Evolutionary conservation across 2,888 invertebrate species (phyloP).

Genomic region (Trachelus troglodyta): DNA sequence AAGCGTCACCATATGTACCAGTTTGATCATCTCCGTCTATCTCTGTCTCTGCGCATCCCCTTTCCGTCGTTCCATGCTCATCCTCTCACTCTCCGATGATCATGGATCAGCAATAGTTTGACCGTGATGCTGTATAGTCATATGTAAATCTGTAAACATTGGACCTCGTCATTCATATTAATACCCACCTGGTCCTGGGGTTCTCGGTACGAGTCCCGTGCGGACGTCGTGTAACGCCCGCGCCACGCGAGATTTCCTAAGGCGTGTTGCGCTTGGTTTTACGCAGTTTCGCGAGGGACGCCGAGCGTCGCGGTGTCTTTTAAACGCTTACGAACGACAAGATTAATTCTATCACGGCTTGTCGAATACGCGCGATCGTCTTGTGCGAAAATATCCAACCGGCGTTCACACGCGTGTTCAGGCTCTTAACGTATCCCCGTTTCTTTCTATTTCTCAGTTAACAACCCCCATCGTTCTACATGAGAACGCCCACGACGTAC

Average conservation of each 20-base stretch:
- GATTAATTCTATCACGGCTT: neutral
- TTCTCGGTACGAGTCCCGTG: slow-evolving; percentile 44
- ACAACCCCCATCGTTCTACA: slow-evolving; percentile 27
- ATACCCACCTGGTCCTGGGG: slow-evolving; percentile 52
- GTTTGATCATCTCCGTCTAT: neutral
- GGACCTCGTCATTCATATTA: slow-evolving; percentile 58
- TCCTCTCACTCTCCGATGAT: neutral
- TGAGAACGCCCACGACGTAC: slow-evolving; percentile 50
- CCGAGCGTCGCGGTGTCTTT: slow-evolving; percentile 21
- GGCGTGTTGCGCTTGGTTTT: slow-evolving; percentile 25
- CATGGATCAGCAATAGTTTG: neutral
- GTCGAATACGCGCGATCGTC: neutral
- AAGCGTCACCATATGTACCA: neutral
- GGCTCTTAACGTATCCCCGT: neutral
- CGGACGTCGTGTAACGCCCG: slow-evolving; percentile 16
- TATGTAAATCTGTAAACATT: slow-evolving; percentile 42
- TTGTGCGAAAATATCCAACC: neutral
- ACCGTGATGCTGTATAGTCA: slow-evolving; percentile 17
- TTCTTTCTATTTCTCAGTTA: neutral
- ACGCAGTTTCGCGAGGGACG: slow-evolving; percentile 45
- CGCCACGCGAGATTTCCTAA: slow-evolving; percentile 27
- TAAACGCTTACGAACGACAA: neutral
- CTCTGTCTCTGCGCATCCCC: neutral
- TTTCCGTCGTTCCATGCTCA: neutral
- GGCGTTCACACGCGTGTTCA: neutral